These are phyloP conservation scores for Catostylus mosaicus DNA, from an alignment of 30 jellyfish, hydroid and myxozoan species.

Conservation along the genomic window DNA sequence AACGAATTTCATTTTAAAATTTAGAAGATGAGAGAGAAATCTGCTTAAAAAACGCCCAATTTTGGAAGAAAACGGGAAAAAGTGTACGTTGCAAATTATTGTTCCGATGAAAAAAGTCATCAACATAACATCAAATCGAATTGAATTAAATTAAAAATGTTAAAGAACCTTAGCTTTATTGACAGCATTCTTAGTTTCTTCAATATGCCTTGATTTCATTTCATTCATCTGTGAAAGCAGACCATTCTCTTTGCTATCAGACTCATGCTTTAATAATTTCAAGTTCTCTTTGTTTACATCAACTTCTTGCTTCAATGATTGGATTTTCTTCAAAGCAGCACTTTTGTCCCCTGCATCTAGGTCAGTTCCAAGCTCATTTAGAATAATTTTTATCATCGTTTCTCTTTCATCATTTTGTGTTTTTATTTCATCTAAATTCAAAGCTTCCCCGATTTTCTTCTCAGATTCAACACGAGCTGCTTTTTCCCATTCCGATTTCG, in stretches of 20 bases:
- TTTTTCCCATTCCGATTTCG: constrained; percentile 52
- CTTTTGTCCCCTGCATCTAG: not conserved
- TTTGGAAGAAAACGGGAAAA: too few species aligned
- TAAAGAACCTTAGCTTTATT: constrained; percentile 31
- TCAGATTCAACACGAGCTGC: constrained; percentile 26
- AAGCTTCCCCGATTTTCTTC: constrained; percentile 30
- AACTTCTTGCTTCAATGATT: constrained; percentile 10
- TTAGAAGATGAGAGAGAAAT: too few species aligned
- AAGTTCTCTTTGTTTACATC: constrained; percentile 2
- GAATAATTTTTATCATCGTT: not conserved
- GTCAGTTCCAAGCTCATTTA: not conserved
- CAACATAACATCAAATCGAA: too few species aligned
- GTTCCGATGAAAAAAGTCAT: too few species aligned
- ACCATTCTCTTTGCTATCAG: constrained; percentile 14
- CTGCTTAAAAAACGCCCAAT: too few species aligned
- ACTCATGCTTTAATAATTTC: not conserved
- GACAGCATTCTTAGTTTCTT: constrained; percentile 4
- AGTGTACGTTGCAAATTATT: too few species aligned
- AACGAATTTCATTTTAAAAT: too few species aligned
- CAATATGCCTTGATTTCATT: not conserved
- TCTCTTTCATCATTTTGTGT: constrained; percentile 15
- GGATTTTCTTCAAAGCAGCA: not conserved
- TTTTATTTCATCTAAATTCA: constrained; percentile 10
- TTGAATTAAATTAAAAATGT: too few species aligned
- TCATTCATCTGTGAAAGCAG: not conserved